Evolutionary conservation across 2,888 invertebrate genomes (phyloP).

Genomic region (Meandrusa payeni): DNA sequence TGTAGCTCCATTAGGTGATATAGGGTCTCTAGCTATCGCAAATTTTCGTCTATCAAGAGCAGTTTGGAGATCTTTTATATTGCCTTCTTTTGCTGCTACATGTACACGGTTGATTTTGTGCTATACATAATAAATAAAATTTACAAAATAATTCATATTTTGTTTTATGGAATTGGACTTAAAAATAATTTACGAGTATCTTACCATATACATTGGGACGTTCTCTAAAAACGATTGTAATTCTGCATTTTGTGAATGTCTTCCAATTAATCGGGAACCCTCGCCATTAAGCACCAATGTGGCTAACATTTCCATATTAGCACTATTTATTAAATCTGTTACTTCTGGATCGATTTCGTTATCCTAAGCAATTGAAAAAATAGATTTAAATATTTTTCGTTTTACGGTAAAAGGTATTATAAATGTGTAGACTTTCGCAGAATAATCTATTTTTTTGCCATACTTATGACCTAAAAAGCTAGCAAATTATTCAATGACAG

Average conservation of each 20-base stretch:
- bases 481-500: slow-evolving; percentile 72
- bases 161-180: too few relatives aligned
- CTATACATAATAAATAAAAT: slow-evolving; percentile 72
- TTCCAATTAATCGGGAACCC: slow-evolving; percentile 87
- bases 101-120: slow-evolving; percentile 95
- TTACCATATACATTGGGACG: slow-evolving; percentile 93
- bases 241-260: slow-evolving; percentile 86
- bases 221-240: slow-evolving; percentile 93
- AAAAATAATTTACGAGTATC: too few relatives aligned
- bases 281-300: slow-evolving; percentile 93
- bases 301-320: slow-evolving; percentile 95
- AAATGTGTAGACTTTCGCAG: slow-evolving; percentile 52
- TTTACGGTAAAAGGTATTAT: too few relatives aligned
- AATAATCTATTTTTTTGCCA: slow-evolving; percentile 40
- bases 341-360: slow-evolving; percentile 84
- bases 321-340: slow-evolving; percentile 83
- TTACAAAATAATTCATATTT: too few relatives aligned
- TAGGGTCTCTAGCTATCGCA: slow-evolving; percentile 92
- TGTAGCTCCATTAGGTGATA: slow-evolving; percentile 91
- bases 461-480: slow-evolving; percentile 68
- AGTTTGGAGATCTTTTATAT: slow-evolving; percentile 90
- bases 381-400: neutral
- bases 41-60: slow-evolving; percentile 94
- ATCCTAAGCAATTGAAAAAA: slow-evolving; percentile 49
- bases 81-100: slow-evolving; percentile 91